Conservation (phyloP, 2,113 vertebrate species). For the Centropus bengalensis region DNA sequence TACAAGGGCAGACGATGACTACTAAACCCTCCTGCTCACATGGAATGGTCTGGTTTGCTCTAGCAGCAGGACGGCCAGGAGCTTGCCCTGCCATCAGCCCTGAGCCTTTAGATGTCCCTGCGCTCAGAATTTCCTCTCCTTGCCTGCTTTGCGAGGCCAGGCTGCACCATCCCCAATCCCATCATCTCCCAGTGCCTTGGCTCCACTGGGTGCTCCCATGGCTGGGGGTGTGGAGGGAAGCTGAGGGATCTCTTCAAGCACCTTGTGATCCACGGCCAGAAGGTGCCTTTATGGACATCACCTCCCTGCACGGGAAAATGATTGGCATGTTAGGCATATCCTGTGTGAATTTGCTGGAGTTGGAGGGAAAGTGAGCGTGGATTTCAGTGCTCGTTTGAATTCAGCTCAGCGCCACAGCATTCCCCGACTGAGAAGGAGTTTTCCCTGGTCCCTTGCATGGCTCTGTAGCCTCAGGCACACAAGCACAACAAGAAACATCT, state of each 20-base stretch:
- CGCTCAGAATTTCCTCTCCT: background rate
- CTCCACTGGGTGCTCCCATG: background rate
- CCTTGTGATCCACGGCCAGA: background rate
- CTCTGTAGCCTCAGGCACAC: conserved; percentile 51
- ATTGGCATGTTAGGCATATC: accelerated
- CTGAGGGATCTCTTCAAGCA: background rate
- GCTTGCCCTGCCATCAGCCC: background rate
- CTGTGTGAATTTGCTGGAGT: background rate
- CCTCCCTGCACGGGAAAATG: background rate
- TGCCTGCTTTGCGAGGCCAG: background rate
- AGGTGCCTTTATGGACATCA: background rate
- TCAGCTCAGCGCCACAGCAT: background rate
- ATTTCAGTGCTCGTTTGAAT: background rate
- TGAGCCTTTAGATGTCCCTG: background rate
- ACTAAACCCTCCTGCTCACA: background rate
- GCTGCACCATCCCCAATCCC: background rate
- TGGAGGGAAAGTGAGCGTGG: background rate
- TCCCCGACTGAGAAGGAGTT: conserved; percentile 41
- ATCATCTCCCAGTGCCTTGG: background rate
- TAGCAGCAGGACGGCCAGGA: background rate
- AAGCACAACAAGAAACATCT: conserved; percentile 62
- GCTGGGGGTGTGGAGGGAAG: background rate
- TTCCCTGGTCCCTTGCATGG: background rate
- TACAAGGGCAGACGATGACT: background rate
- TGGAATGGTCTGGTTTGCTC: background rate